Percentiles rank a stretch among this genome's conserved stretches.
Conservation (phyloP, 2,797 vertebrate species). For the Lycodopsis pacificus region DNA sequence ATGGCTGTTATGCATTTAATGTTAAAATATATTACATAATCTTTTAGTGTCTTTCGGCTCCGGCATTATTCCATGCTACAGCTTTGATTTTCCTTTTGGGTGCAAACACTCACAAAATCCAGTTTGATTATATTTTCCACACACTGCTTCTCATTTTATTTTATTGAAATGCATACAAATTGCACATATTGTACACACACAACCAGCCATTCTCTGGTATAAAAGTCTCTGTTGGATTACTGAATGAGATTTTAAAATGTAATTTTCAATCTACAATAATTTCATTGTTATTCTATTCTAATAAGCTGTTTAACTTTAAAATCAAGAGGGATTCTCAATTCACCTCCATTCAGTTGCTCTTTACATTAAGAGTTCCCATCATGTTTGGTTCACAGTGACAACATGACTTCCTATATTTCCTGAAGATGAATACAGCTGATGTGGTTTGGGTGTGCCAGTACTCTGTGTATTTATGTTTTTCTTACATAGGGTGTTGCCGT, state of each 20-base stretch:
- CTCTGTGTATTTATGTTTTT: constrained; percentile 32
- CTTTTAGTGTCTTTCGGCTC: not conserved
- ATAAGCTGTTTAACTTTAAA: not conserved
- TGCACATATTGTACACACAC: not conserved
- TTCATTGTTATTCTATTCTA: not conserved
- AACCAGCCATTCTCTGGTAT: not conserved
- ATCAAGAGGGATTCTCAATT: not conserved
- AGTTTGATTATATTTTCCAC: not conserved
- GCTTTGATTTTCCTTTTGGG: not conserved
- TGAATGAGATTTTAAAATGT: not conserved
- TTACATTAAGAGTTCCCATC: not conserved
- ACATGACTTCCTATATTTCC: constrained; percentile 10
- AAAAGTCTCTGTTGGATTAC: not conserved
- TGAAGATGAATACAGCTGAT: constrained; percentile 27
- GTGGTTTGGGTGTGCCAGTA: constrained; percentile 22
- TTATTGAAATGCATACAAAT: not conserved
- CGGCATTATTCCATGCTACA: not conserved
- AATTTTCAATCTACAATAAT: not conserved
- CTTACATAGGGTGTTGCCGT: constrained; percentile 45
- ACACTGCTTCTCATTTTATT: not conserved
- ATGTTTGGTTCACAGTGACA: constrained; percentile 10
- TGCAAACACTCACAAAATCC: not conserved
- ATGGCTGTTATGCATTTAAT: not conserved
- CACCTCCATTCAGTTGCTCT: not conserved
- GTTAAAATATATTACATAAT: not conserved